Evolutionary conservation across 1,140 invertebrate genomes (phyloP), one percentile per base, ranked within the genome.

Genomic region (Cyclina sinensis): DNA sequence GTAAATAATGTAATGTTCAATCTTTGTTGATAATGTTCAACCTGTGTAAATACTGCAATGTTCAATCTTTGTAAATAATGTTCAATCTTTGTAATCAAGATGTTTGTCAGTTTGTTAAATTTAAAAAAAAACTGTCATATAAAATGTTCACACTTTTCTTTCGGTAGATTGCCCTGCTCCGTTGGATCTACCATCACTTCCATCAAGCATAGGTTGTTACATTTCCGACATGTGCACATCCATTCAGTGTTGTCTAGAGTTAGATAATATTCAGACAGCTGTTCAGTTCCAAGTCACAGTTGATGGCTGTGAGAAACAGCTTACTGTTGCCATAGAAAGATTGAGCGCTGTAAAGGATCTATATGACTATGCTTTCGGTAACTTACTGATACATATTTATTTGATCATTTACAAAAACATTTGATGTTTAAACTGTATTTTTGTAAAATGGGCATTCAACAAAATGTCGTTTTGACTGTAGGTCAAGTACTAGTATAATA

Each of bases 331-430:
- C 14, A 70, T 83, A 21, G 81, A 83, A 32, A 21, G 35, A 12
- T 0, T 83, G 30, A 2, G 70, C 24, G 21, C 62, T 0, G 18
- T 16, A 4, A 65, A 27, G 21, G 62, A 70, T 37, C 30, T 87
- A 5, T 24, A 21, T 18, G 43, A 87, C n/a, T 87, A 79, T 32
- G 11, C 62, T 11, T 87, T 39, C 24, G 85, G 85, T 78, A 78
- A 74, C 5, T 59, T n/a, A n/a, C n/a, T n/a, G n/a, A n/a, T n/a
- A n/a, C n/a, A n/a, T n/a, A n/a, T n/a, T 51, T 12, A 9, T 51
- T 12, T 12, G 48, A 51, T 51, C 48, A 51, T 51, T 51, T 51
- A 9, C 48, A 12, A 51, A 21, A 51, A 51, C 48, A 51, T 12
- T 51, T 51, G 21, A 21, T 9, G 9, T 9, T 9, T 51, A 51